Base-by-base conservation (phyloP, 2,888 invertebrate species). In the Nasonovia ribisnigri region DNA sequence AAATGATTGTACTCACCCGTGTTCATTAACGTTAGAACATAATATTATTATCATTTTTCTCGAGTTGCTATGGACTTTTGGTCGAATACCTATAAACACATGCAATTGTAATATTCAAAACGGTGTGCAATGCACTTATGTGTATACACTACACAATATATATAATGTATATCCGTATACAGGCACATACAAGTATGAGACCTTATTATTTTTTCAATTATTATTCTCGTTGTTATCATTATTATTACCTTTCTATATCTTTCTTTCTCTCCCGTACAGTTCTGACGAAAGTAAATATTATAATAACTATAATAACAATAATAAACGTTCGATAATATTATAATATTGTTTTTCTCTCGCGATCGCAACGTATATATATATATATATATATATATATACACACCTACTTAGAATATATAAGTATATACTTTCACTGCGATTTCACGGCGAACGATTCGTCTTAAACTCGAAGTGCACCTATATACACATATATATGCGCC, bases 371-470 rank as follows among this genome's bases (percentile, higher is more conserved):
- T 60, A 43, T n/a, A 16, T 20, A 36, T 6, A 51, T 54, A 6
- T 16, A 67, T 60, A 46, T 84, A 13, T 86, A 42, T 20, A 13
- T 36, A 36, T 84, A 77, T 67, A 36, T 8, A 36, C 0, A 24
- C 36, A 8, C 77, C 36, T 42, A 67, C 16, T 20, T 36, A 36
- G n/a, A 86, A 86, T 13, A 29, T 0, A 46, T 86, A 43, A 89
- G 36, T 42, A 13, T 36, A 89, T 91, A 84, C 91, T 91, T 91
- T 91, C 91, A 91, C 84, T 91, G 24, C 54, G 51, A 91, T 91
- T 91, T 84, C 91, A 91, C 84, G 84, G 8, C 16, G 84, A 90
- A 42, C 26, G 29, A 90, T 84, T 77, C 90, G 29, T 77, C 48
- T 36, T 42, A 42, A 57, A 86, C 46, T 43, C 0, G 29, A 29